These are phyloP conservation scores for Typhlichthys subterraneus DNA, from an alignment of 2,797 vertebrate species.

Conservation along the genomic window DNA sequence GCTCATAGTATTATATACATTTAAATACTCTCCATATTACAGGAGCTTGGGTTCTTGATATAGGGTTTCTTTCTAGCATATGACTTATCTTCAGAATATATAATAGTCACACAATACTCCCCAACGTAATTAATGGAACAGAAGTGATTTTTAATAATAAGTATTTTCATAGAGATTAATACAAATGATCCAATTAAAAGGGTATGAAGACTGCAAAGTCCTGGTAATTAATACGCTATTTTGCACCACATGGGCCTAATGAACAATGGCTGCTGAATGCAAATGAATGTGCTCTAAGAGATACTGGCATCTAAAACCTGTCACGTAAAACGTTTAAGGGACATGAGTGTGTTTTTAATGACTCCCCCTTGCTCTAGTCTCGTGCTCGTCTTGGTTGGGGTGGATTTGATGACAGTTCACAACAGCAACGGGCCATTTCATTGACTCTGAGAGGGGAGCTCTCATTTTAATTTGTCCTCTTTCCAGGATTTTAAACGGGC, in stretches of 20 bases:
- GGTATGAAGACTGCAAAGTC: slow-evolving; percentile 30
- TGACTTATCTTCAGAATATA: slow-evolving; percentile 6
- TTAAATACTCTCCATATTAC: no score
- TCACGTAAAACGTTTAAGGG: slow-evolving; percentile 13
- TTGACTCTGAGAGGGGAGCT: slow-evolving; percentile 20
- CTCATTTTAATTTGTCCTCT: slow-evolving; percentile 33
- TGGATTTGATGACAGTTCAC: slow-evolving; percentile 43
- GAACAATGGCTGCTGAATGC: slow-evolving; percentile 41
- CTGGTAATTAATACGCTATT: slow-evolving; percentile 29
- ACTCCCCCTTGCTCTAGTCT: slow-evolving; percentile 21
- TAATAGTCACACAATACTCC: slow-evolving; percentile 10
- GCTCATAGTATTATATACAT: background rate
- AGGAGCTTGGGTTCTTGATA: background rate
- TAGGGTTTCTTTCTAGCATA: background rate
- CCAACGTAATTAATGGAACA: slow-evolving; percentile 26
- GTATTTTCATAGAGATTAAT: slow-evolving; percentile 38
- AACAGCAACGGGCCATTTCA: slow-evolving; percentile 31
- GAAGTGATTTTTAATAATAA: slow-evolving; percentile 29
- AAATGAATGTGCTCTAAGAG: slow-evolving; percentile 20
- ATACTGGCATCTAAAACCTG: slow-evolving; percentile 30
- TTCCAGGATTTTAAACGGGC: slow-evolving; percentile 14
- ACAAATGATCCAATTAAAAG: slow-evolving; percentile 55
- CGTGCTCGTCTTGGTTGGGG: slow-evolving; percentile 28
- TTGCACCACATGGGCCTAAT: slow-evolving; percentile 36
- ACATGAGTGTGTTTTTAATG: slow-evolving; percentile 51